Percentiles rank a stretch among this genome's conserved stretches.
These are phyloP conservation scores for Sebastes umbrosus DNA, from an alignment of 2,797 vertebrate species.

Conservation along the genomic window DNA sequence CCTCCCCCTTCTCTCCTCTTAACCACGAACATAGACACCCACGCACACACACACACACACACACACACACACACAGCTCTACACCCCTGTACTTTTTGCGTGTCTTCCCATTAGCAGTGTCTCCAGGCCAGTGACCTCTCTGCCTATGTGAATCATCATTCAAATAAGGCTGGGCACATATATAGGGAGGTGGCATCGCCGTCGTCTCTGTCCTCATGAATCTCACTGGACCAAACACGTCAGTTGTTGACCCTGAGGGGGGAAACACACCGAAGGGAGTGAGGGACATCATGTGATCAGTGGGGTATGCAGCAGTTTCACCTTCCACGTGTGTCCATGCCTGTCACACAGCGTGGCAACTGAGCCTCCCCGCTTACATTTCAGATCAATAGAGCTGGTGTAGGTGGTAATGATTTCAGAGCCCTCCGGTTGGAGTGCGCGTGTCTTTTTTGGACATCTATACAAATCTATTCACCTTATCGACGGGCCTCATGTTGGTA, in stretches of 20 bases:
- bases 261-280: background rate
- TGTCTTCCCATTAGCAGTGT: conserved; percentile 56
- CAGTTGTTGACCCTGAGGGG: conserved; percentile 40
- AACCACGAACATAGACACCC: conserved; percentile 32
- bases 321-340: conserved; percentile 6
- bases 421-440: conserved; percentile 41
- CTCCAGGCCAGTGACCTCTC: conserved; percentile 59
- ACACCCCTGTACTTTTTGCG: conserved; percentile 24
- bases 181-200: conserved; percentile 86
- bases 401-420: conserved; percentile 65
- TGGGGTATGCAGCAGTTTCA: conserved; percentile 35
- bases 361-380: conserved; percentile 15
- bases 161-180: conserved; percentile 49
- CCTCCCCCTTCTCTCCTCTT: background rate
- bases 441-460: conserved; percentile 61
- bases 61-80: conserved; percentile 14
- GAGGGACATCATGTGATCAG: conserved; percentile 22
- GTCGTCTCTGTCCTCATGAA: conserved; percentile 89
- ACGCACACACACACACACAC: conserved; percentile 31
- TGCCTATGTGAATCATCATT: conserved; percentile 69
- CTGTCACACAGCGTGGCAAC: conserved; percentile 1
- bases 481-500: conserved; percentile 51
- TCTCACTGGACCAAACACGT: conserved; percentile 68
- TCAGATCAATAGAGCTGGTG: conserved; percentile 57
- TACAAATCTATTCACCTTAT: conserved; percentile 67